Conservation (phyloP, 2,888 invertebrate species). For the Neria commutata region DNA sequence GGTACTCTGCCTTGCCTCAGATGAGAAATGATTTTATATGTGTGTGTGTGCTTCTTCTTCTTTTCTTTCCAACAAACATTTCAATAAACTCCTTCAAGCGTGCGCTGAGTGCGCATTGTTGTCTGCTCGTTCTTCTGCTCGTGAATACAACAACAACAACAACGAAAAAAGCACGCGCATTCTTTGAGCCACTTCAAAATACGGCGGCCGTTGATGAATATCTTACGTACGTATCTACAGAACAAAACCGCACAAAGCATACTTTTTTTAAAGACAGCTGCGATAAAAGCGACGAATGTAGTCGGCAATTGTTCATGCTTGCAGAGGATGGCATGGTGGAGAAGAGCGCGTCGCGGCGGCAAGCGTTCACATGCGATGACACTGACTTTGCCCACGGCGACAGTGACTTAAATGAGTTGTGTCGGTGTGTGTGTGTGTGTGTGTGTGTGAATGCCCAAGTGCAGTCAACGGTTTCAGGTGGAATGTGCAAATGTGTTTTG, state of each 20-base stretch:
- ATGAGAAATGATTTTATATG: not conserved
- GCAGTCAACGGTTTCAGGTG: slow-evolving; percentile 14
- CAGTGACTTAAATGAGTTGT: slow-evolving; percentile 9
- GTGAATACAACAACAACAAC: no score
- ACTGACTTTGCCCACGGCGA: slow-evolving; percentile 3
- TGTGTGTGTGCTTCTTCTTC: not conserved
- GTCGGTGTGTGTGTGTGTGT: not conserved
- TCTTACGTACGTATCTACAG: not conserved
- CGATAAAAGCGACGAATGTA: slow-evolving; percentile 1
- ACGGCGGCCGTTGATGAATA: not conserved
- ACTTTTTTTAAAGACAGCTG: no score
- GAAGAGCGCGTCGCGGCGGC: not conserved
- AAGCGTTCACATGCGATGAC: slow-evolving; percentile 5
- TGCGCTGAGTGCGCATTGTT: slow-evolving; percentile 48
- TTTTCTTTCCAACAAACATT: slow-evolving; percentile 43
- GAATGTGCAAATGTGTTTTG: not conserved
- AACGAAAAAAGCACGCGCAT: not conserved
- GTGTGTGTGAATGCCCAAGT: slow-evolving; percentile 8
- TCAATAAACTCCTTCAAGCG: slow-evolving; percentile 56
- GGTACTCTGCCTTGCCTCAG: not conserved
- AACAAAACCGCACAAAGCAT: no score
- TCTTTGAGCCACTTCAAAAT: slow-evolving; percentile 7
- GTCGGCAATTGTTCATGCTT: not conserved
- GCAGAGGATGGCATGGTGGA: no score
- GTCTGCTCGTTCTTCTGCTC: slow-evolving; percentile 15